Conservation (phyloP, 2,888 invertebrate genomes). For the Dynastes tityus region DNA sequence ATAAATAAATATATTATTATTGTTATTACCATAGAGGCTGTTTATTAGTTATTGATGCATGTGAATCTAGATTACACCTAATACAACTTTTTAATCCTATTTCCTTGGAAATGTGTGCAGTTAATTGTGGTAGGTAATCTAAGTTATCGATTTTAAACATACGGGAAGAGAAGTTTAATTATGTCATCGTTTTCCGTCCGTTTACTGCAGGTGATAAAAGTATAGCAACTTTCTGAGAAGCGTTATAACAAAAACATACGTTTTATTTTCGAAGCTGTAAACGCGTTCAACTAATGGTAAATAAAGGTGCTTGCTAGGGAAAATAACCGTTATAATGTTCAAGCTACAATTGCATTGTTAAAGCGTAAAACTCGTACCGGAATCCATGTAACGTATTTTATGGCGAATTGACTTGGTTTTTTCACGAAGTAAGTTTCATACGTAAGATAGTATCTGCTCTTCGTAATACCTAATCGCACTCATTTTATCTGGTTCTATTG, state of each 20-base stretch:
- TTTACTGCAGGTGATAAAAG: conserved; percentile 1
- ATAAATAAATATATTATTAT: too few relatives aligned
- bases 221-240: neutral
- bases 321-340: neutral
- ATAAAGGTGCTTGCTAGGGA: neutral
- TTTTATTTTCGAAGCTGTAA: too few relatives aligned
- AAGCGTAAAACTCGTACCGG: neutral
- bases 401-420: neutral
- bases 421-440: neutral
- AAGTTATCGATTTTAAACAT: neutral
- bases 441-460: neutral
- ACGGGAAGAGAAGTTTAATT: neutral
- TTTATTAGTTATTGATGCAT: too few relatives aligned
- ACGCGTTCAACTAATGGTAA: too few relatives aligned
- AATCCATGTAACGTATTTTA: neutral
- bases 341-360: neutral
- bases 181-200: conserved; percentile 2
- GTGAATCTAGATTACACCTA: too few relatives aligned
- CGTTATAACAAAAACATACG: neutral
- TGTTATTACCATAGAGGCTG: too few relatives aligned
- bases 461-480: neutral
- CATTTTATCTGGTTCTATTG: conserved; percentile 6
- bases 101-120: too few relatives aligned
- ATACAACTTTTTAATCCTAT: too few relatives aligned
- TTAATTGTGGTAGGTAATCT: neutral